Conservation (phyloP, 2,113 vertebrate species). For the Pandion haliaetus region DNA sequence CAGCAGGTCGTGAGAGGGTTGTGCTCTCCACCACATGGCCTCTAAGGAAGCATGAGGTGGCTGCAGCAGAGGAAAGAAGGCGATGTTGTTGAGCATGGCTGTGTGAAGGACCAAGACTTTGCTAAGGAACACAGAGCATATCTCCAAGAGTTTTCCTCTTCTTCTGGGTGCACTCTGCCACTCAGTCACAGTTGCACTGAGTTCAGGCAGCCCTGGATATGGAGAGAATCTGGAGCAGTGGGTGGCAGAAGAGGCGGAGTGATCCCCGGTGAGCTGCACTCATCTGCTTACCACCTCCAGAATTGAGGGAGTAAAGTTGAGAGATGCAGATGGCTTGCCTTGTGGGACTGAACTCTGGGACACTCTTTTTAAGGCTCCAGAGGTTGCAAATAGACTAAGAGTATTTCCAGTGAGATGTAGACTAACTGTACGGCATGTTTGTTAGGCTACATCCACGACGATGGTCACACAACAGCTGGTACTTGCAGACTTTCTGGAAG, state of each 20-base stretch:
- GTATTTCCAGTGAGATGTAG: background rate
- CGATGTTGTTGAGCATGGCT: accelerated
- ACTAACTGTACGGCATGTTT: background rate
- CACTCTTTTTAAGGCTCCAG: background rate
- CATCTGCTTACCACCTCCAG: background rate
- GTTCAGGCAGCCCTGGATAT: background rate
- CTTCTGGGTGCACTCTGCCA: background rate
- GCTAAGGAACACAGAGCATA: background rate
- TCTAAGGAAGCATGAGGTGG: background rate
- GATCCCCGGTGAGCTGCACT: background rate
- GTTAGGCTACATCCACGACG: background rate
- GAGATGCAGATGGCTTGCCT: background rate
- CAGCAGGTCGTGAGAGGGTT: background rate
- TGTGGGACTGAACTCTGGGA: background rate
- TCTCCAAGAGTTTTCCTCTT: background rate
- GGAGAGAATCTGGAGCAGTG: background rate
- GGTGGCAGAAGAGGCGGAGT: background rate
- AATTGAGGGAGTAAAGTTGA: background rate
- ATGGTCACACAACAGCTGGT: background rate
- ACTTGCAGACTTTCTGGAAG: background rate
- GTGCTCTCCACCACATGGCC: accelerated
- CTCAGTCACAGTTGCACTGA: background rate
- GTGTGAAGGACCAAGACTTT: background rate
- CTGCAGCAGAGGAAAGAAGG: background rate
- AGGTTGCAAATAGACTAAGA: background rate